Percentiles rank a stretch among this genome's conserved stretches.
These are phyloP conservation scores for Eupithecia insigniata DNA, from an alignment of 2,888 invertebrate genomes.

Conservation along the genomic window DNA sequence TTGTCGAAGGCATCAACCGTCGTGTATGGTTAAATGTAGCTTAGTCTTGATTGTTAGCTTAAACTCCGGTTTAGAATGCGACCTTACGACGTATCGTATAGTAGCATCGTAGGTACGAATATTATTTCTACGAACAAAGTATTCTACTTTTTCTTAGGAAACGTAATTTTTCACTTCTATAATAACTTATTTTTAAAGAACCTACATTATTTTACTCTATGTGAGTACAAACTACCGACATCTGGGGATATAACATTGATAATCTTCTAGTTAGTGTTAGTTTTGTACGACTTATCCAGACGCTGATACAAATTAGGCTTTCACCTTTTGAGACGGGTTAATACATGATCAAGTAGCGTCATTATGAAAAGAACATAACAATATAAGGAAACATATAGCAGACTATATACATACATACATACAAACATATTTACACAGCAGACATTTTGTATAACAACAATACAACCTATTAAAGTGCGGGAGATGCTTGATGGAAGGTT, in stretches of 20 bases:
- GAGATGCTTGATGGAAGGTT: slow-evolving; percentile 25
- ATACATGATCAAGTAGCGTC: slow-evolving; percentile 5
- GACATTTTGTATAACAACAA: slow-evolving; percentile 20
- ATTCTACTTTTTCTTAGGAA: too few species aligned
- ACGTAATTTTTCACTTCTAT: too few species aligned
- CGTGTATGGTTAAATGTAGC: too few species aligned
- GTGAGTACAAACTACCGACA: background rate
- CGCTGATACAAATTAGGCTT: background rate
- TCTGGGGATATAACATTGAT: background rate
- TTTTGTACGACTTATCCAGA: background rate
- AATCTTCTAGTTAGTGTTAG: background rate
- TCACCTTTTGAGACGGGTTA: background rate
- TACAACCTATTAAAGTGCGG: slow-evolving; percentile 18
- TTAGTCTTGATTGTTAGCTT: too few species aligned
- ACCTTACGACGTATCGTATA: background rate
- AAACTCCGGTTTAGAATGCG: background rate
- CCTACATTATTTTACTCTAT: background rate
- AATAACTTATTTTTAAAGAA: too few species aligned
- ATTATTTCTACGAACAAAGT: background rate
- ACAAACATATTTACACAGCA: slow-evolving; percentile 21
- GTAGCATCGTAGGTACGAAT: background rate
- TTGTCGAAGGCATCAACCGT: too few species aligned
- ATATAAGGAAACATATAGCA: slow-evolving; percentile 23
- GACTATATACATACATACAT: slow-evolving; percentile 23
- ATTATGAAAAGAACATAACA: background rate